These are phyloP conservation scores for Prionace glauca DNA, from an alignment of 2,797 vertebrate species.

Conservation along the genomic window DNA sequence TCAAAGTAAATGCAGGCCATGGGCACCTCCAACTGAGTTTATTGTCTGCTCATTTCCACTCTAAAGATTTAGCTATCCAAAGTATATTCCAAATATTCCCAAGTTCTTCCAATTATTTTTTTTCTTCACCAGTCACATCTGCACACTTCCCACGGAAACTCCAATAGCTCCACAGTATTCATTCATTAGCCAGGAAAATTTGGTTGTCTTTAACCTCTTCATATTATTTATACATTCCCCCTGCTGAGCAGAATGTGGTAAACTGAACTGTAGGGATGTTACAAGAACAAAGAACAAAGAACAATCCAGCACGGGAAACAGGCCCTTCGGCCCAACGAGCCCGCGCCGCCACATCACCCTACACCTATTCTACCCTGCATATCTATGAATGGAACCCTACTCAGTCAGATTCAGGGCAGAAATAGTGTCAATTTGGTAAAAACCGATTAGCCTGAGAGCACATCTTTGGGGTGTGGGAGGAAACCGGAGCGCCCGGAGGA, in stretches of 20 bases:
- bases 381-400: too few relatives aligned
- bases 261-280: neutral
- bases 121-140: neutral
- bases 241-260: neutral
- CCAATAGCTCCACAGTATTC: neutral
- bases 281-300: too few relatives aligned
- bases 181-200: neutral
- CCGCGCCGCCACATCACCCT: too few relatives aligned
- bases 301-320: too few relatives aligned
- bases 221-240: neutral
- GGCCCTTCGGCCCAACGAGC: too few relatives aligned
- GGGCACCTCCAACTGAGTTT: neutral
- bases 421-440: too few relatives aligned
- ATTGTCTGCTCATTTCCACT: neutral
- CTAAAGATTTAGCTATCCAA: neutral
- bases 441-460: too few relatives aligned
- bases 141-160: neutral
- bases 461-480: too few relatives aligned
- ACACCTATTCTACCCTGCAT: too few relatives aligned
- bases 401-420: too few relatives aligned
- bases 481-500: too few relatives aligned
- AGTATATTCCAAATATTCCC: neutral
- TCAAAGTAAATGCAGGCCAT: neutral
- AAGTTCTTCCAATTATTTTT: neutral
- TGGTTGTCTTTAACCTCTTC: neutral